A percentile compares a stretch with the other conserved stretches of the same genome.
phyloP scores from a whole-genome alignment of 2,113 vertebrate species.

The Eidolon helvum region DNA sequence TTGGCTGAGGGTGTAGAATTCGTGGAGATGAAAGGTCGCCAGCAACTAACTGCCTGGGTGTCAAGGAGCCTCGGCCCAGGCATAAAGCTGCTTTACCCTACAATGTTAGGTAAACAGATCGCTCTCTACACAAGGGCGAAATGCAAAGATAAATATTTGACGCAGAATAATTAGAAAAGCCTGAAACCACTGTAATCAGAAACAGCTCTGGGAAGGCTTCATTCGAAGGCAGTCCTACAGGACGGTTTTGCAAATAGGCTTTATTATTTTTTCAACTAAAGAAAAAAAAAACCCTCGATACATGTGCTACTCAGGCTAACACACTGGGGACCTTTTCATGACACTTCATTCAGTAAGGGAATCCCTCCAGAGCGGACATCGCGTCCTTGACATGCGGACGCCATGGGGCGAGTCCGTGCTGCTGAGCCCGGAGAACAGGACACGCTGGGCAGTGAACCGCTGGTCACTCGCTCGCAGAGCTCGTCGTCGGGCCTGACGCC shows the following conservation, averaged over 20 bases:
- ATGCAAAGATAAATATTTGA: neutral
- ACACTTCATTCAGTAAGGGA: neutral
- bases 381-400: neutral
- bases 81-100: too few species aligned
- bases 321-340: neutral
- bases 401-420: neutral
- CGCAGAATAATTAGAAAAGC: neutral
- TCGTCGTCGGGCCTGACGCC: too few species aligned
- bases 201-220: neutral
- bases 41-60: too few species aligned
- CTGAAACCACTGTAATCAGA: neutral
- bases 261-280: neutral
- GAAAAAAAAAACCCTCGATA: neutral
- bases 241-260: neutral
- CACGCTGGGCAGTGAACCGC: too few species aligned
- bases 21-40: neutral
- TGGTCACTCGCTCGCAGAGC: rapidly evolving
- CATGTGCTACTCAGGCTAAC: neutral
- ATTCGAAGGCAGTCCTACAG: neutral
- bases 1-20: neutral
- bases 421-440: neutral
- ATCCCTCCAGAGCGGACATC: neutral
- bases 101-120: neutral
- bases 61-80: too few species aligned
- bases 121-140: too few species aligned